phyloP scores from a whole-genome alignment of 2,888 invertebrate species.

The Pristionchus mayeri region DNA sequence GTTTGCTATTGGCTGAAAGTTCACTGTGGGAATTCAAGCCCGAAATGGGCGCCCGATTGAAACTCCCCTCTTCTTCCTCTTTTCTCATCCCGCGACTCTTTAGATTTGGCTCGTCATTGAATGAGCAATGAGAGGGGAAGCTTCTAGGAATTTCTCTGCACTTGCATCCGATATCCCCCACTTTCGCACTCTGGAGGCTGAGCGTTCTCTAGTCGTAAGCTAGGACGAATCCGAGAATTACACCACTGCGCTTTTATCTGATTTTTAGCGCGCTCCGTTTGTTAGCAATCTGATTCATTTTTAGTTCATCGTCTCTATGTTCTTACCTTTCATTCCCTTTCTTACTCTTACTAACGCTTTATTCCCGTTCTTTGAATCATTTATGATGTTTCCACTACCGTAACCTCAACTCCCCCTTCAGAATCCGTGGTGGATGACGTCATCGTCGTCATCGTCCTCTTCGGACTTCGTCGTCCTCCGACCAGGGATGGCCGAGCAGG shows the following conservation, averaged over 20 bases:
- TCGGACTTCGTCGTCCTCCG: conserved; percentile 18
- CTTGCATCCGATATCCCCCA: background rate
- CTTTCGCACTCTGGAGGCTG: too few relatives aligned
- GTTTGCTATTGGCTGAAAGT: background rate
- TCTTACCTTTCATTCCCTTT: too few relatives aligned
- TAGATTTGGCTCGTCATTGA: background rate
- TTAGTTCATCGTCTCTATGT: background rate
- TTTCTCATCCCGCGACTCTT: conserved; percentile 35
- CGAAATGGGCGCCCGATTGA: background rate
- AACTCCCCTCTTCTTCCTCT: too few relatives aligned
- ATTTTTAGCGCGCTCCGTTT: too few relatives aligned
- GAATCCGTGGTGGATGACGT: background rate
- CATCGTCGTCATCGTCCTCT: background rate
- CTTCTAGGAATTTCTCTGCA: background rate
- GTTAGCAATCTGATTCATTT: too few relatives aligned
- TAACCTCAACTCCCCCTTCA: background rate
- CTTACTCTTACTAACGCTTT: too few relatives aligned
- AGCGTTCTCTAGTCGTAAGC: too few relatives aligned
- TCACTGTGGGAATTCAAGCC: conserved; percentile 7
- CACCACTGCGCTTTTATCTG: too few relatives aligned
- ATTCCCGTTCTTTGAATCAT: too few relatives aligned
- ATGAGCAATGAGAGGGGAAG: background rate
- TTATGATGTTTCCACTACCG: background rate
- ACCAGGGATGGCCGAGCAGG: background rate
- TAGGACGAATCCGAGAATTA: too few relatives aligned